These are phyloP conservation scores for Sturnira hondurensis DNA, from an alignment of 2,113 vertebrate species.

Conservation along the genomic window DNA sequence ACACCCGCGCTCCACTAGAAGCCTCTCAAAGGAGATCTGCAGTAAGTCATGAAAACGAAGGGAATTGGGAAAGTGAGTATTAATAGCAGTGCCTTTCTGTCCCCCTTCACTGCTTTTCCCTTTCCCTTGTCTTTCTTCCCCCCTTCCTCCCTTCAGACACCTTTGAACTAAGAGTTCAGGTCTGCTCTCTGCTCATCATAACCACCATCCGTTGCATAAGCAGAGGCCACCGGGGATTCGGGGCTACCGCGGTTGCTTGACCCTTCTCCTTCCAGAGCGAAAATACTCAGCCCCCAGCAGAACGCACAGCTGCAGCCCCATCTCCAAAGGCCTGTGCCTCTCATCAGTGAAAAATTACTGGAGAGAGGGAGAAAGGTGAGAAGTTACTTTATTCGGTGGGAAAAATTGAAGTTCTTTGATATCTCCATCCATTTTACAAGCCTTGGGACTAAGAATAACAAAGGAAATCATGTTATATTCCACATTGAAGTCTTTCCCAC, in stretches of 20 bases:
- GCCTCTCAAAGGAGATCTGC: neutral
- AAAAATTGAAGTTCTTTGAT: neutral
- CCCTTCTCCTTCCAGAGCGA: neutral
- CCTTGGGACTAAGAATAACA: neutral
- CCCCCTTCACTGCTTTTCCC: neutral
- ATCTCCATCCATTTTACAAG: neutral
- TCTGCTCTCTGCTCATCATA: neutral
- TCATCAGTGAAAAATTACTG: neutral
- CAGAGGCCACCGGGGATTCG: neutral
- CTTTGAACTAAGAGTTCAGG: neutral
- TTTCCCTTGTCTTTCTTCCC: neutral
- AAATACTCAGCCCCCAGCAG: neutral
- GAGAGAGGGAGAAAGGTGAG: neutral
- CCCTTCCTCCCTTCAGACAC: neutral
- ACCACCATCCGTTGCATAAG: neutral
- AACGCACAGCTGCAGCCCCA: no score
- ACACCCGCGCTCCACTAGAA: neutral
- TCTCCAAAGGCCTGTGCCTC: neutral
- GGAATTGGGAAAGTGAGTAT: neutral
- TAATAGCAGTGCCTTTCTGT: neutral
- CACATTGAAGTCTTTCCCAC: neutral
- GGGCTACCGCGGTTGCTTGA: neutral
- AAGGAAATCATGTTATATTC: neutral
- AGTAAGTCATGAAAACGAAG: neutral
- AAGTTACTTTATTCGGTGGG: neutral